Conservation (phyloP, 2,113 vertebrate species). For the Equus quagga region DNA sequence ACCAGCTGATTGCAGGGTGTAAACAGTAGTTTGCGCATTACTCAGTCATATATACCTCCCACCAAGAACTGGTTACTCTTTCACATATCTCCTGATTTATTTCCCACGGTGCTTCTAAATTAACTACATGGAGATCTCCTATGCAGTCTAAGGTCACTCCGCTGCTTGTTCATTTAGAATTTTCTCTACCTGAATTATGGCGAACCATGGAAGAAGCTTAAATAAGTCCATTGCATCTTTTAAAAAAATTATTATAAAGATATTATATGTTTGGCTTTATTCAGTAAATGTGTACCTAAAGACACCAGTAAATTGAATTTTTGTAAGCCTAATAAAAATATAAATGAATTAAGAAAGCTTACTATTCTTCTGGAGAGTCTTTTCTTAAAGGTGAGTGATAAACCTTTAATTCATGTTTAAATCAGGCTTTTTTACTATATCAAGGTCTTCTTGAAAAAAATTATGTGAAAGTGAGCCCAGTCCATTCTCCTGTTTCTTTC, state of each 20-base stretch:
- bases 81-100: conserved; percentile 50
- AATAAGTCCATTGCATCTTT: not conserved
- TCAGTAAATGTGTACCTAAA: conserved; percentile 52
- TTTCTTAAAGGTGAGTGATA: conserved; percentile 46
- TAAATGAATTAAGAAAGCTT: conserved; percentile 38
- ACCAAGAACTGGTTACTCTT: conserved; percentile 20
- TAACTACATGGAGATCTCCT: not conserved
- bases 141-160: not conserved
- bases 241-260: not conserved
- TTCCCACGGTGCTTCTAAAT: conserved; percentile 60
- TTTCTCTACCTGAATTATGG: conserved; percentile 5
- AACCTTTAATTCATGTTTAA: conserved; percentile 37
- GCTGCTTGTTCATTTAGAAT: conserved; percentile 52
- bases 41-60: conserved; percentile 1
- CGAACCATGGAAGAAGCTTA: not conserved
- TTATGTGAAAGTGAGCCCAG: not conserved
- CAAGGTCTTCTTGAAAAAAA: not conserved
- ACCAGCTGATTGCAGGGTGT: conserved; percentile 49
- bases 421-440: conserved; percentile 14
- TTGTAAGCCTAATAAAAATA: conserved; percentile 61
- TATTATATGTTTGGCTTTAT: conserved; percentile 39
- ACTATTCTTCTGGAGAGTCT: not conserved
- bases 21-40: conserved; percentile 51
- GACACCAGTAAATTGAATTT: conserved; percentile 46
- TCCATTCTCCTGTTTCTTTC: conserved; percentile 15